phyloP scores from a whole-genome alignment of 2,113 vertebrate genomes.

The Lanius collurio region DNA sequence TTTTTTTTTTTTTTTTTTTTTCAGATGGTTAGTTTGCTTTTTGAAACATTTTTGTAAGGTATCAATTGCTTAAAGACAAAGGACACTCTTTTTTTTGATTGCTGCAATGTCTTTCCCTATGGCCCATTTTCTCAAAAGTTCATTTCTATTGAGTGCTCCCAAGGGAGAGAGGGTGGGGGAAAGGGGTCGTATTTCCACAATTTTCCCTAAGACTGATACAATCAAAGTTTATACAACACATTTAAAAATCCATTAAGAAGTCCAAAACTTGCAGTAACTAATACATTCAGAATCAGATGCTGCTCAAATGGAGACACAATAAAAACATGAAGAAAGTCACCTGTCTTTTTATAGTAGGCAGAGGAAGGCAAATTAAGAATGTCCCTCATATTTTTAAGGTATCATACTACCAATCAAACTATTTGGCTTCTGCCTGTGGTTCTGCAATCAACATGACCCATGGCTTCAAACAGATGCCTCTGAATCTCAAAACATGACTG shows the following conservation, averaged over 20 bases:
- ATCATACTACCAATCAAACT: neutral
- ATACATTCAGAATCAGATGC: neutral
- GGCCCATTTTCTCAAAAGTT: neutral
- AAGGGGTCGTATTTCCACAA: fast-evolving
- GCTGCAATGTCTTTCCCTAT: neutral
- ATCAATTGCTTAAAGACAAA: neutral
- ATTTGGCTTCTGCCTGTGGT: neutral
- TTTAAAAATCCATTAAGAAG: neutral
- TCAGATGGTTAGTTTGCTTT: neutral
- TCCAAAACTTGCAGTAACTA: neutral
- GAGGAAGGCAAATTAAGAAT: neutral
- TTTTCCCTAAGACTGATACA: neutral
- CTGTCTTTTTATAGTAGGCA: neutral
- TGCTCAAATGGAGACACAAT: neutral
- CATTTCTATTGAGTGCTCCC: neutral
- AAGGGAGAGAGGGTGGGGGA: no score
- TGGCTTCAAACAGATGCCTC: neutral
- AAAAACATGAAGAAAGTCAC: neutral
- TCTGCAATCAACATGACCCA: neutral
- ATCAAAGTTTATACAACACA: neutral
- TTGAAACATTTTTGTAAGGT: neutral
- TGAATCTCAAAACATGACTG: neutral
- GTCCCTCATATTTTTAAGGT: neutral
- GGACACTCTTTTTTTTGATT: neutral
- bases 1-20: neutral